phyloP scores from a whole-genome alignment of 92 coral and sea anemone genomes.

The Porites evermanni region DNA sequence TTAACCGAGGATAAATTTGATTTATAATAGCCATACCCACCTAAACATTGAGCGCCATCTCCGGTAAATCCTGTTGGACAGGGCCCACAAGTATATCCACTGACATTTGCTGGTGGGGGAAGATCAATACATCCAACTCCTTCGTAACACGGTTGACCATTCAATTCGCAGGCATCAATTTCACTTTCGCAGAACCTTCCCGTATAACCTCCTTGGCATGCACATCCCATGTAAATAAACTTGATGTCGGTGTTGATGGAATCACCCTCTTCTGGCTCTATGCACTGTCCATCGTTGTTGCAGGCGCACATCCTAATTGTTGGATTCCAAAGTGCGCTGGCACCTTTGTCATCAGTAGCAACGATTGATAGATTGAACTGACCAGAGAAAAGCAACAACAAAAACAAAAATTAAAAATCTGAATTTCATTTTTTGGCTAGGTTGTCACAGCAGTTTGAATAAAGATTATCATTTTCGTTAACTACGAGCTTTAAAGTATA shows the following conservation, averaged over 20 bases:
- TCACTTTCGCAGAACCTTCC: conserved; percentile 77
- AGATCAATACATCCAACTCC: conserved; percentile 75
- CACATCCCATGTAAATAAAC: conserved; percentile 75
- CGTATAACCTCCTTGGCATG: conserved; percentile 66
- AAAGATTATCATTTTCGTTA: no score
- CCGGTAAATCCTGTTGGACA: conserved; percentile 83
- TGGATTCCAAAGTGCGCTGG: conserved; percentile 68
- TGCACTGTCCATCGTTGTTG: conserved; percentile 66
- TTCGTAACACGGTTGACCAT: conserved; percentile 79
- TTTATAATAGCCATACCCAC: conserved; percentile 20
- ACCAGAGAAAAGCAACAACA: neutral
- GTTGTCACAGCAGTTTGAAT: no score
- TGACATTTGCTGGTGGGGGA: conserved; percentile 61
- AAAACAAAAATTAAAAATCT: neutral
- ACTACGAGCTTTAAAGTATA: no score
- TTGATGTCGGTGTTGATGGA: conserved; percentile 42
- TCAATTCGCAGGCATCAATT: conserved; percentile 71
- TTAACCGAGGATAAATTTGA: no score
- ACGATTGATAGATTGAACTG: conserved; percentile 69
- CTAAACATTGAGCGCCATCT: conserved; percentile 72
- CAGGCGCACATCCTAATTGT: conserved; percentile 78
- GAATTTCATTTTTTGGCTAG: no score
- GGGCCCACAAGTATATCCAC: conserved; percentile 75
- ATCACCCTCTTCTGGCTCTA: conserved; percentile 46
- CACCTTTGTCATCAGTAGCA: conserved; percentile 70